phyloP scores from a whole-genome alignment of 2,888 invertebrate genomes.

The Masnerella sp. region DNA sequence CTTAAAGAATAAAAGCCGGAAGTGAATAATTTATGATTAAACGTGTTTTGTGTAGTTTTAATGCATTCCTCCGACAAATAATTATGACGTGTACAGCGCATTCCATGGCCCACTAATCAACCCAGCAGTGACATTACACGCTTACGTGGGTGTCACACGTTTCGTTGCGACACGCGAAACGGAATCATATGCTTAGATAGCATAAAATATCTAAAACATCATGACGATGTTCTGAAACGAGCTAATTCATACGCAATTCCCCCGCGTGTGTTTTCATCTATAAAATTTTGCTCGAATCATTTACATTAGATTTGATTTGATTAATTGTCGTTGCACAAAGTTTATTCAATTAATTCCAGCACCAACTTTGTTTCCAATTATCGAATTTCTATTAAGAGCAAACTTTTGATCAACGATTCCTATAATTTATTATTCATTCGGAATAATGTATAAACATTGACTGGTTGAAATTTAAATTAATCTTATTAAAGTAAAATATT shows the following conservation, averaged over 20 bases:
- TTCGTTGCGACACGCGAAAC: conserved; percentile 53
- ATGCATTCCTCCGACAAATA: conserved; percentile 37
- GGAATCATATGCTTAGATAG: conserved; percentile 49
- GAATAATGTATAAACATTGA: no score
- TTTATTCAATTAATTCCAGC: no score
- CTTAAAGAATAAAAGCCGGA: no score
- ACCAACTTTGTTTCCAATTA: no score
- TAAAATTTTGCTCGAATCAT: conserved; percentile 7
- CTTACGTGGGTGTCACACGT: conserved; percentile 50
- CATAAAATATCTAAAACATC: conserved; percentile 51
- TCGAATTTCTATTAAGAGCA: no score
- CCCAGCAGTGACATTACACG: conserved; percentile 54
- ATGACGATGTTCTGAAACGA: conserved; percentile 31
- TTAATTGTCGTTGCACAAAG: no score
- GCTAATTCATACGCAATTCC: conserved; percentile 34
- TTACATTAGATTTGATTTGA: conserved; percentile 1
- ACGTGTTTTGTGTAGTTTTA: conserved; percentile 27
- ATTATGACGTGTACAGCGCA: conserved; percentile 55
- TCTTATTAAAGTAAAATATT: no score
- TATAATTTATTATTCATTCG: no score
- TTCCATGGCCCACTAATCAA: conserved; percentile 55
- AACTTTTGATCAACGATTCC: no score
- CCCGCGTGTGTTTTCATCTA: neutral
- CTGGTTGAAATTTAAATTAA: no score
- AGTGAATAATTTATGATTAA: conserved; percentile 29